Evolutionary conservation across 1,140 invertebrate species (phyloP).

Genomic region (Drosophila gunungcola): DNA sequence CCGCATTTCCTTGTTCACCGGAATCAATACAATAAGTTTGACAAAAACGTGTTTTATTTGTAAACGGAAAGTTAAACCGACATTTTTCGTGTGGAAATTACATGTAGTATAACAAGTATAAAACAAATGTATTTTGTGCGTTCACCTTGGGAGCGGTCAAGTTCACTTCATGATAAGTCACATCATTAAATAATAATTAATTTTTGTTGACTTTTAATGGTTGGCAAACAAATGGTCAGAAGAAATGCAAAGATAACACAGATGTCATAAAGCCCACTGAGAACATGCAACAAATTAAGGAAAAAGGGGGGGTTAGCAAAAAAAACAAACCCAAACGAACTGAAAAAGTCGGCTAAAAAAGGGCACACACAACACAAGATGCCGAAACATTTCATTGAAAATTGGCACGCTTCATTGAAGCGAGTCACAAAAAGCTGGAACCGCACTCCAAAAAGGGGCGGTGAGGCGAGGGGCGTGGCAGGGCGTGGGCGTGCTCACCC

Average conservation of each 20-base stretch:
- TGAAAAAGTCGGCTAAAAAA: slow-evolving; percentile 25
- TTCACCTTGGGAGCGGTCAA: slow-evolving; percentile 36
- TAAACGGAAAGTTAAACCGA: slow-evolving; percentile 19
- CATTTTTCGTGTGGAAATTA: slow-evolving; percentile 36
- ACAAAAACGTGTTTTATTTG: slow-evolving; percentile 40
- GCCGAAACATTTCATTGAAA: slow-evolving; percentile 78
- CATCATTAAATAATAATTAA: slow-evolving; percentile 27
- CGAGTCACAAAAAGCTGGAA: slow-evolving; percentile 43
- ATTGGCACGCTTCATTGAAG: slow-evolving; percentile 80
- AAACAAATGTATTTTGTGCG: slow-evolving; percentile 10
- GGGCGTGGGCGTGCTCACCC: slow-evolving; percentile 27
- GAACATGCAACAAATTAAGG: slow-evolving; percentile 49
- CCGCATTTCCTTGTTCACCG: slow-evolving; percentile 60
- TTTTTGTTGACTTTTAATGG: slow-evolving; percentile 31
- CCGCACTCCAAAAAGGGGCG: slow-evolving; percentile 4
- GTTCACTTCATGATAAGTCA: slow-evolving; percentile 28
- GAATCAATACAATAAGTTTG: slow-evolving; percentile 44
- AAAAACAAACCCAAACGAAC: slow-evolving; percentile 24
- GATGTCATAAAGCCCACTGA: slow-evolving; percentile 25
- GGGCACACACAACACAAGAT: slow-evolving; percentile 54
- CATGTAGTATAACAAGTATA: slow-evolving; percentile 11
- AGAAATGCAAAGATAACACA: slow-evolving; percentile 3
- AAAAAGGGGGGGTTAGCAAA: slow-evolving; percentile 28
- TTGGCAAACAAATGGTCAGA: not conserved
- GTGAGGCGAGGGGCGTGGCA: slow-evolving; percentile 12